Evolutionary conservation across 2,888 invertebrate species (phyloP), one percentile per base, ranked within the genome.

Genomic region (Phaonia tiefii): DNA sequence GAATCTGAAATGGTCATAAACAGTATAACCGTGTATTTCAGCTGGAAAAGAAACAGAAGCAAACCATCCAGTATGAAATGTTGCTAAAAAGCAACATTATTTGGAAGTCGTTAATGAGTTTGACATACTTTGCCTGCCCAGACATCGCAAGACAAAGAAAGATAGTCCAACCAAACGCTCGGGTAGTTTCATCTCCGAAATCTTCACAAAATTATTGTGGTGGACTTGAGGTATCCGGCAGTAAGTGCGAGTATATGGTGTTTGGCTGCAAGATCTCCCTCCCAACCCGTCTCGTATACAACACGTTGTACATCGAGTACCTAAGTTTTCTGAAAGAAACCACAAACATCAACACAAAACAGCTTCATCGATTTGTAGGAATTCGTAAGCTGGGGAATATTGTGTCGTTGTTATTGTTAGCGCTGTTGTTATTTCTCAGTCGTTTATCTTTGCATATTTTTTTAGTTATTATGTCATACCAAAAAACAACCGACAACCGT

Each of bases 51-150:
- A 63, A 20, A 39, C 37, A 60, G 13, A 13, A 13, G 15, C 56
- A 15, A 10, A 42, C 20, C 13, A 63, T 11, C 20, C 3, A 44
- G 13, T 11, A 13, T 49, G 4, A 15, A 17, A 8, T 15, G 37
- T 63, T 15, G 63, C 42, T 63, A 42, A 42, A 58, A 49, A 42
- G 20, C 20, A 20, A 4, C 37, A n/a, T 37, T 60, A 39, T 60
- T 60, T 49, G 51, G 70, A 82, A 74, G 63, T 58, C 75, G 76
- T 76, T 83, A 81, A 83, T 83, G 39, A 81, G 77, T 79, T 83
- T 77, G 81, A 72, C 83, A 83, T 75, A 83, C 83, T 51, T 79
- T 66, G 31, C 11, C 49, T 66, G 31, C 11, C 49, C 5, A 67
- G 37, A 67, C 20, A 63, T 17, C 15, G 31, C 3, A 31, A 39